Base-by-base conservation (phyloP, 2,888 invertebrate species). In the Callinectes sapidus region DNA sequence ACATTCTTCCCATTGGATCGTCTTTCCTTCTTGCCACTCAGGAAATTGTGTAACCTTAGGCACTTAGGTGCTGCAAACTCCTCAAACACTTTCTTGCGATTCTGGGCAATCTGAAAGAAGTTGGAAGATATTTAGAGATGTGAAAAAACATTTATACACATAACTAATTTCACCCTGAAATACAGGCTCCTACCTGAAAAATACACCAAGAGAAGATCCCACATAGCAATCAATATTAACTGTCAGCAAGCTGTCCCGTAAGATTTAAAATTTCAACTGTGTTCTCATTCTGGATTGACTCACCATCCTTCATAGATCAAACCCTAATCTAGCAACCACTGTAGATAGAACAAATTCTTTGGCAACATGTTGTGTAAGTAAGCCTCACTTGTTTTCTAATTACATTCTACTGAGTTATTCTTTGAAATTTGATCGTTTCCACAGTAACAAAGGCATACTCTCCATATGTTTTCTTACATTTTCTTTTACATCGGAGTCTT, bases 11-110 rank as follows among this genome's bases (percentile, higher is more conserved):
- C 89, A 61, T 48, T 55, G 39, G 92, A 92, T 90, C 94, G 54
- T 66, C 93, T 94, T 28, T 94, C 94, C 85, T 94, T 94, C 35
- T 92, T 92, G 23, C 91, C 90, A 32, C 66, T 92, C 48, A 94
- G 87, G 91, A 94, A 94, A 71, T 93, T 94, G 61, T 91, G 90
- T 28, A 94, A 66, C n/a, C 92, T 92, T 8, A 94, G 61, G 86
- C 92, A 94, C 48, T 92, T 93, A 13, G 94, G 94, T 39, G 93
- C 92, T 77, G 94, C 66, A n/a, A 88, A 81, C 55, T 94, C 94
- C 81, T 94, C 94, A 89, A 94, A 94, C 39, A 85, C 87, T 91
- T 94, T 94, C 91, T 94, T 94, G 14, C 94, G 87, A 71, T 94
- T 94, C 87, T 91, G 94, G 18, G 94, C 86, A 42, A 93, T 90